Evolutionary conservation across 1,140 invertebrate genomes (phyloP).

Genomic region (fruit fly (Drosophila melanogaster)): DNA sequence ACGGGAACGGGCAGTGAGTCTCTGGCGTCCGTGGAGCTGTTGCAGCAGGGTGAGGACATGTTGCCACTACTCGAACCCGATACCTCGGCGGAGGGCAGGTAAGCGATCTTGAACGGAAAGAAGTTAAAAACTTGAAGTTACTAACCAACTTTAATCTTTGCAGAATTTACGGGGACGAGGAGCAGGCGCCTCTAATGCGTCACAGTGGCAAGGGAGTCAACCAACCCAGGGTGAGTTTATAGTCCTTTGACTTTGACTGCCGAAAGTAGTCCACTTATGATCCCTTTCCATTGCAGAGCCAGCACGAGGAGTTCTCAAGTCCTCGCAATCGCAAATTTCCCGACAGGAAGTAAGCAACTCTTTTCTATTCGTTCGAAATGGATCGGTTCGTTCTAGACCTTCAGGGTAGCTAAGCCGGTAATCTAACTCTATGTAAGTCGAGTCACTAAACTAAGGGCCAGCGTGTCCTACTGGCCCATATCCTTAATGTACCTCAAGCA

Average conservation of each 20-base stretch:
- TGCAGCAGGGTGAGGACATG: constrained; percentile 80
- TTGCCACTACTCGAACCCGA: constrained; percentile 76
- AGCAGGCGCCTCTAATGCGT: constrained; percentile 44
- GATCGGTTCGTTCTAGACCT: constrained; percentile 24
- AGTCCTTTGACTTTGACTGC: neutral
- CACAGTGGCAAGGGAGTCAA: constrained; percentile 41
- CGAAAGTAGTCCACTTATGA: neutral
- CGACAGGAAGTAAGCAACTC: constrained; percentile 69
- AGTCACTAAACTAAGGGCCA: constrained; percentile 50
- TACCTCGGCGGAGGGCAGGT: constrained; percentile 50
- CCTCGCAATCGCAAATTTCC: constrained; percentile 73
- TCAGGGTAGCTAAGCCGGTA: constrained; percentile 48
- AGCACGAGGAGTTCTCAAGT: constrained; percentile 71
- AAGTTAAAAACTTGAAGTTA: neutral
- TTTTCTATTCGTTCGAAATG: neutral
- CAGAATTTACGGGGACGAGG: constrained; percentile 71
- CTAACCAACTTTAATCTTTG: neutral
- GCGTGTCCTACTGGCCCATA: constrained; percentile 48
- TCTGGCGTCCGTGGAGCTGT: constrained; percentile 63
- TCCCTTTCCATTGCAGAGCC: neutral
- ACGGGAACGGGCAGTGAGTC: constrained; percentile 72
- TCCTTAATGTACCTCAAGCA: constrained; percentile 82
- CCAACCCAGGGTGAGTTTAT: constrained; percentile 42
- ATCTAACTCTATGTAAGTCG: constrained; percentile 40
- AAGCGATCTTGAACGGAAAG: neutral